Percentiles rank a stretch among this genome's conserved stretches.
Evolutionary conservation across 1,140 invertebrate genomes (phyloP).

Genomic region (Branchinecta lynchi): DNA sequence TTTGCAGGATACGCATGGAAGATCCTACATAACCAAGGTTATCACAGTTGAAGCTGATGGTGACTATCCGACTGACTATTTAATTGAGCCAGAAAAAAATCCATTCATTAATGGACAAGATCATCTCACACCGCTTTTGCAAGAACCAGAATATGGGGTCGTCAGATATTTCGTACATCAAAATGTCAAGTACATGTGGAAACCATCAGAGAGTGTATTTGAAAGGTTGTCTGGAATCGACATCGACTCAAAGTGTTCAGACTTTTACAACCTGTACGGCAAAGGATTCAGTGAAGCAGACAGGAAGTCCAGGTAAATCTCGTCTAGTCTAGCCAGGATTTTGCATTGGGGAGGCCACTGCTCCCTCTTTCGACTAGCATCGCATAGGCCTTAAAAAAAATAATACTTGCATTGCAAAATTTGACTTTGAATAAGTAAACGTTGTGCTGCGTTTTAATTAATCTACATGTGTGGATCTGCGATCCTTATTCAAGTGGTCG

Average conservation of each 20-base stretch:
- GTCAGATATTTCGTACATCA: conserved; percentile 28
- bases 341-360: neutral
- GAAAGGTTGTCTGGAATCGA: conserved; percentile 29
- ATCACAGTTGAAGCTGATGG: conserved; percentile 21
- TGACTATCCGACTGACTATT: conserved; percentile 24
- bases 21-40: conserved; percentile 22
- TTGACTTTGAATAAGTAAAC: no score
- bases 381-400: neutral
- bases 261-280: conserved; percentile 30
- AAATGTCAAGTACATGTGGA: conserved; percentile 28
- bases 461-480: no score
- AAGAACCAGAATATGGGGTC: conserved; percentile 15
- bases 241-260: conserved; percentile 27
- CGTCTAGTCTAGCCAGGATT: neutral
- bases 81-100: conserved; percentile 19
- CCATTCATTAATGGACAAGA: conserved; percentile 14
- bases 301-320: conserved; percentile 27
- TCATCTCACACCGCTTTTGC: conserved; percentile 16
- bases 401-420: neutral
- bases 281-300: conserved; percentile 29
- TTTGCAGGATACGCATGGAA: conserved; percentile 24
- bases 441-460: no score
- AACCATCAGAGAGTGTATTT: conserved; percentile 24
- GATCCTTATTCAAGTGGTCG: no score
- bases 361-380: conserved; percentile 11